phyloP scores from a whole-genome alignment of 2,888 invertebrate species.

The Phalera bucephala region DNA sequence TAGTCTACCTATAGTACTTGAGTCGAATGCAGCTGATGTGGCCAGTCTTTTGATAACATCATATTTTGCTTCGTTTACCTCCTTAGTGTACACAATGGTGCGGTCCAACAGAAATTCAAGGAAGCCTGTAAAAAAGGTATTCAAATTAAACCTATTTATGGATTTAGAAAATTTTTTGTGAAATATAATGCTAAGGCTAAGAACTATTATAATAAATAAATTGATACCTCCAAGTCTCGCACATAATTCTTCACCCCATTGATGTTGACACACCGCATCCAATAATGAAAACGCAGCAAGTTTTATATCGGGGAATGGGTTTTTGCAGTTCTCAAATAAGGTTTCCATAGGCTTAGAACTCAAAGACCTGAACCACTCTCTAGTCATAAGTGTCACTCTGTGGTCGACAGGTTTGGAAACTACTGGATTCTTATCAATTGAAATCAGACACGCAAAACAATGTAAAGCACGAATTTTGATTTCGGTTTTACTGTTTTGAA shows the following conservation, averaged over 20 bases:
- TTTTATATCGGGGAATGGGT: conserved; percentile 92
- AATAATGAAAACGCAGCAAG: conserved; percentile 86
- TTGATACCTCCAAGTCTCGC: conserved; percentile 88
- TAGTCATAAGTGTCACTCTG: conserved; percentile 73
- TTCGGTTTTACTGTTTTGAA: conserved; percentile 85
- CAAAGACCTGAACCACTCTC: conserved; percentile 76
- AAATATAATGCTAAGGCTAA: too few species aligned
- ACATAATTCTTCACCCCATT: conserved; percentile 91
- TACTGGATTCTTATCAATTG: conserved; percentile 61
- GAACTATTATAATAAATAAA: too few species aligned
- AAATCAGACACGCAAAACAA: conserved; percentile 84
- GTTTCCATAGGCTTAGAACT: conserved; percentile 76
- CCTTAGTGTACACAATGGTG: conserved; percentile 86
- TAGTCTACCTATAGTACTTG: conserved; percentile 83
- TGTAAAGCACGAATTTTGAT: conserved; percentile 87
- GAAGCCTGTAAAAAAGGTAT: conserved; percentile 86
- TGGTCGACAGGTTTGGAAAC: conserved; percentile 69
- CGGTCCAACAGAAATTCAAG: conserved; percentile 92
- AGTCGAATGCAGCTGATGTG: conserved; percentile 84
- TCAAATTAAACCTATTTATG: too few species aligned
- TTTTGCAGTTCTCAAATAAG: conserved; percentile 85
- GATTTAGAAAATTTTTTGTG: too few species aligned
- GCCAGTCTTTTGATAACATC: conserved; percentile 86
- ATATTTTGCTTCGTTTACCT: conserved; percentile 89
- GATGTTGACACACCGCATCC: conserved; percentile 85